phyloP scores from a whole-genome alignment of 2,888 invertebrate genomes.

The Patella depressa region DNA sequence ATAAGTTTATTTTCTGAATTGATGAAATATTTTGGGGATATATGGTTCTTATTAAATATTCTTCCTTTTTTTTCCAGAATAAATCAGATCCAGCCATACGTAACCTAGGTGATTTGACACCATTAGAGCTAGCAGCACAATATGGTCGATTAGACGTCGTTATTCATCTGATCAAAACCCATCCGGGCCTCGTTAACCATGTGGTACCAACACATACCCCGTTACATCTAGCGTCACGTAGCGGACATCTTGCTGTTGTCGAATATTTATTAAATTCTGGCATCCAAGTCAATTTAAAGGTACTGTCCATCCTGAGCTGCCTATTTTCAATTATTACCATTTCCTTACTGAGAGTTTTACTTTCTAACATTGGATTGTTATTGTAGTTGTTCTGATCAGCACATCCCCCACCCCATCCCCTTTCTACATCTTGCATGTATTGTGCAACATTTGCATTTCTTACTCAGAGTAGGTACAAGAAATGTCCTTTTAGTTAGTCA shows the following conservation, averaged over 20 bases:
- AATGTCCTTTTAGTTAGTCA: too few relatives aligned
- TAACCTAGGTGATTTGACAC: constrained; percentile 90
- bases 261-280: constrained; percentile 86
- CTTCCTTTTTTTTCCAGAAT: constrained; percentile 72
- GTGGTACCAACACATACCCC: constrained; percentile 83
- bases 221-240: constrained; percentile 92
- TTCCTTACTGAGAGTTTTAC: too few relatives aligned
- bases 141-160: constrained; percentile 81
- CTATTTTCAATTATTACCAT: too few relatives aligned
- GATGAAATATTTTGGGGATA: too few relatives aligned
- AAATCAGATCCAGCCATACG: constrained; percentile 90
- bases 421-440: too few relatives aligned
- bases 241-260: constrained; percentile 83
- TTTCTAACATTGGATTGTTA: too few relatives aligned
- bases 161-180: constrained; percentile 85
- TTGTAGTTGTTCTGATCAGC: too few relatives aligned
- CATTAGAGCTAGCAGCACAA: constrained; percentile 94
- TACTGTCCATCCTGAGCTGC: constrained; percentile 35
- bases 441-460: too few relatives aligned
- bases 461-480: too few relatives aligned
- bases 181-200: constrained; percentile 82
- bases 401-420: too few relatives aligned
- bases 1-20: too few relatives aligned
- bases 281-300: constrained; percentile 82
- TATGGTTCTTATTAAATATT: not conserved